Evolutionary conservation across 2,113 vertebrate species (phyloP).

Genomic region (Calypte anna): DNA sequence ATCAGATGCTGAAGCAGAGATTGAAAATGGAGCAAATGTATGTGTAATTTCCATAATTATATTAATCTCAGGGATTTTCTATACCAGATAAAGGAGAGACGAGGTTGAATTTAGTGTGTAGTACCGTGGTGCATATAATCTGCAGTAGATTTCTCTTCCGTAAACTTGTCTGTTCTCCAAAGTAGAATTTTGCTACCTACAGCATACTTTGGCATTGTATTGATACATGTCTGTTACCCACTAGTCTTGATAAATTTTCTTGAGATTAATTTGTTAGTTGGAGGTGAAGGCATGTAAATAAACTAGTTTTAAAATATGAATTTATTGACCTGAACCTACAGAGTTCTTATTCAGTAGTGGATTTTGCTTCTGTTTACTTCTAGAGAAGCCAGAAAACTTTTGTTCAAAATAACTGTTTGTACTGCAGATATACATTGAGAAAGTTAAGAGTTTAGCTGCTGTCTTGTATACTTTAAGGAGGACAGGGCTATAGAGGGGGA

Average conservation of each 20-base stretch:
- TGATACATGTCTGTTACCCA: neutral
- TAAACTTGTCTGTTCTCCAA: neutral
- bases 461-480: neutral
- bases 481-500: neutral
- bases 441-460: neutral
- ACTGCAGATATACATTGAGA: neutral
- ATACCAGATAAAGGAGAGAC: rapidly evolving
- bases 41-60: neutral
- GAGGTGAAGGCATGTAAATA: neutral
- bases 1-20: neutral
- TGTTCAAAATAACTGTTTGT: neutral
- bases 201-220: neutral
- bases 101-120: neutral
- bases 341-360: neutral
- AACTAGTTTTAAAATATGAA: neutral
- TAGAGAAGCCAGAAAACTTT: neutral
- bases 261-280: neutral
- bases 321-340: neutral
- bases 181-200: neutral
- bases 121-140: neutral
- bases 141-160: neutral
- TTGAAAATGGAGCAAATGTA: neutral
- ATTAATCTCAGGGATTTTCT: neutral
- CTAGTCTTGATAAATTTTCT: neutral
- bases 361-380: neutral